Base-by-base conservation (phyloP, 2,113 vertebrate species). In the Otus sunia region DNA sequence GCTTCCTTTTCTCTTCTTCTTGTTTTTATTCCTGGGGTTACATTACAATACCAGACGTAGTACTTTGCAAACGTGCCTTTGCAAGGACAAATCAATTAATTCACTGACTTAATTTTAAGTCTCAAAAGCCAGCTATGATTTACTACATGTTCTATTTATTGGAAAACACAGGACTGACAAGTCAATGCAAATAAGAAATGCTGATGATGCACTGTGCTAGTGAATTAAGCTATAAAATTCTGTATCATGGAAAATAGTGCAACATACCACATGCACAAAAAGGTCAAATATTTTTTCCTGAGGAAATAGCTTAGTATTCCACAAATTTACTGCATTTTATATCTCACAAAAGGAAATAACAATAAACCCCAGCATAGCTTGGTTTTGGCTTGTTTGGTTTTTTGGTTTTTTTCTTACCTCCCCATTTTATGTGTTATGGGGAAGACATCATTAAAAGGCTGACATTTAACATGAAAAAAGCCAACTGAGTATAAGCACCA, bases 211-310 rank as follows among this genome's bases (percentile, higher is more conserved):
- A 59, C 21, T n/a, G 34, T 66, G 34, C 15, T 53, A 84, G 34
- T 63, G n/a, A 93, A 93, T 67, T 55, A 88, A 96, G 47, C 37
- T 45, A 59, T 50, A 63, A 78, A 86, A 95, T 88, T 78, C 49
- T 79, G 20, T 29, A 69, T 55, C 10, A 27, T 41, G 36, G 56
- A 77, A 96, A 84, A 91, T 2, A 88, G 25, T 23, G 26, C 27
- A 62, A 86, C 92, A 77, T 14, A 69, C 13, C 43, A 76, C 45
- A 53, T 4, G 12, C 23, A 56, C 32, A 81, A 66, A 69, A 68
- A 69, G 13, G 50, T 23, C 63, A 83, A 43, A n/a, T 41, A 83
- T 55, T n/a, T 18, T 20, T 43, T 55, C 87, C 60, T 85, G 43
- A 82, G 60, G 39, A 93, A 95, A 87, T 11, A 37, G 43, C 50